Evolutionary conservation across 2,113 vertebrate species (phyloP), one percentile per base, ranked within the genome.

Genomic region (Rhodinocichla rosea): DNA sequence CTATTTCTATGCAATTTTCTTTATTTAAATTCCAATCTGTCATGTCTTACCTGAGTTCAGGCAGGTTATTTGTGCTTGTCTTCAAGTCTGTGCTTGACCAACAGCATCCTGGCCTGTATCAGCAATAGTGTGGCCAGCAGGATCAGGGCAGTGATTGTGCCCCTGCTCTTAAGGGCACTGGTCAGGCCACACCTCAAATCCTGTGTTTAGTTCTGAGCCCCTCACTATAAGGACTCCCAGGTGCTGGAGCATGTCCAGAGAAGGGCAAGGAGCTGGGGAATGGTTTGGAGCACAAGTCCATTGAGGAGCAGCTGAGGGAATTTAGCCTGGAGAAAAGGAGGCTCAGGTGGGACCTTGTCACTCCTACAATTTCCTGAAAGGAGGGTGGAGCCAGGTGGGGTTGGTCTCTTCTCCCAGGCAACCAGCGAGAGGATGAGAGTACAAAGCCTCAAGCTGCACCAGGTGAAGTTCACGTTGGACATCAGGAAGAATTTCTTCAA

Each of bases 301-400:
- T 0, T 60, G n/a, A 53, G 13, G 7, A 40, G 30, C 2, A 13
- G 7, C n/a, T 28, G 20, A 21, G 52, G 15, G 7, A 18, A 13
- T 53, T 83, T 13, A 60, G 28, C 20, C n/a, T 75, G 39, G 16
- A 23, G 35, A 50, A 57, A 10, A 82, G 39, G 16, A 53, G 45
- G 13, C 24, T n/a, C 23, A 24, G 24, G 16, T 1, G 2, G 0
- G n/a, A 68, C 5, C 4, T 60, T 40, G 40, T 21, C 3, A 2
- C 15, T 39, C 26, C 23, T 39, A 17, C 7, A 45, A 7, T 16
- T 47, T 9, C 39, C 23, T n/a, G 26, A 40, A 45, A 53, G 24
- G 24, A 53, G 21, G 9, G 5, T 52, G 30, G 1, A 21, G 30
- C 14, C 49, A 27, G 26, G 12, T 40, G 53, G 13, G 40, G 4